phyloP scores from a whole-genome alignment of 2,888 invertebrate species.

The Hirudinaria manillensis region DNA sequence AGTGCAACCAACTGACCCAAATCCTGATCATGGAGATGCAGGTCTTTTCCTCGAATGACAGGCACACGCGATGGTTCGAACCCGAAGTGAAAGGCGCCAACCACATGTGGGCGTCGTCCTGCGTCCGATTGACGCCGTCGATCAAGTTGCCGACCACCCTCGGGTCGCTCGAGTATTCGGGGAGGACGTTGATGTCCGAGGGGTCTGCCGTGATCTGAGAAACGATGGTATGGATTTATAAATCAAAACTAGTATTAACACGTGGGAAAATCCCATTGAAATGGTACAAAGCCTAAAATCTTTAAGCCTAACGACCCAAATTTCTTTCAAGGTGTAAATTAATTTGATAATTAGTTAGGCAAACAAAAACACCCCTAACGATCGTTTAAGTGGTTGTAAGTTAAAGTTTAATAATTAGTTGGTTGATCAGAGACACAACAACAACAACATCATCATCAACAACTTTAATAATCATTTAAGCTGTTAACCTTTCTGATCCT shows the following conservation, averaged over 20 bases:
- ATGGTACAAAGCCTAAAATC: too few relatives aligned
- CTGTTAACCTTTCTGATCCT: constrained; percentile 29
- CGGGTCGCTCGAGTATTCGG: constrained; percentile 65
- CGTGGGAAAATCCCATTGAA: too few relatives aligned
- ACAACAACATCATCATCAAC: neutral
- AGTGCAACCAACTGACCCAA: constrained; percentile 61
- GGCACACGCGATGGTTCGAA: constrained; percentile 61
- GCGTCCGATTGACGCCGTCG: constrained; percentile 68
- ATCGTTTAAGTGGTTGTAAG: too few relatives aligned
- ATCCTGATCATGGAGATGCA: constrained; percentile 65
- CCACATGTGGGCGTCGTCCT: constrained; percentile 75
- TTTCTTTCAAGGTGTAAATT: too few relatives aligned
- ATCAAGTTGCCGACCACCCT: constrained; percentile 63
- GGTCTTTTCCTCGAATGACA: constrained; percentile 59
- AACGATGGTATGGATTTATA: neutral
- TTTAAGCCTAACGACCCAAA: too few relatives aligned
- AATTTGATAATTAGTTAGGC: too few relatives aligned
- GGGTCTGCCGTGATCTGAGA: constrained; percentile 59
- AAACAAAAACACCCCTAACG: too few relatives aligned
- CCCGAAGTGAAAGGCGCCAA: constrained; percentile 63
- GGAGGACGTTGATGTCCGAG: constrained; percentile 63
- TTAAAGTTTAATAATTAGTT: too few relatives aligned
- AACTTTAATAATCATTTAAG: neutral
- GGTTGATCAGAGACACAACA: too few relatives aligned
- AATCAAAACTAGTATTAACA: neutral